These are phyloP conservation scores for Netelia melanura DNA, from an alignment of 2,888 invertebrate species.

Conservation along the genomic window DNA sequence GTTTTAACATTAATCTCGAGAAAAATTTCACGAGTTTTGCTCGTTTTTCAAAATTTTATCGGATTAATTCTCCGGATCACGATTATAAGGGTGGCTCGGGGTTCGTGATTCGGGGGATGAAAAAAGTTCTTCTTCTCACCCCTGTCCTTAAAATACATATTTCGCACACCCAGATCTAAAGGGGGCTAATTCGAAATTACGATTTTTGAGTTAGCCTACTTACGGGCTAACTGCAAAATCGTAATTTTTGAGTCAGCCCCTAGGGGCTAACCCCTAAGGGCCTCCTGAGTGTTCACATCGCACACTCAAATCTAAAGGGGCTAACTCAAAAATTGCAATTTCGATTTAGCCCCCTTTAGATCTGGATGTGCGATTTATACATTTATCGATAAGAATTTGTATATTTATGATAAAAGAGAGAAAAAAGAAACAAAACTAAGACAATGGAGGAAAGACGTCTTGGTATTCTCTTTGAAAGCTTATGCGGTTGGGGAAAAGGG, in stretches of 20 bases:
- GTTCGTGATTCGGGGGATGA: constrained; percentile 44
- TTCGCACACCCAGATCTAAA: too few relatives aligned
- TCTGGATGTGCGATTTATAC: background rate
- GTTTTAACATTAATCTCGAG: background rate
- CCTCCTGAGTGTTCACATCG: too few relatives aligned
- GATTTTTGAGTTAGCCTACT: too few relatives aligned
- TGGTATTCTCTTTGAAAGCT: constrained; percentile 38
- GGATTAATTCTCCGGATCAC: constrained; percentile 46
- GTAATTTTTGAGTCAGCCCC: too few relatives aligned
- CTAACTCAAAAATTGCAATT: too few relatives aligned
- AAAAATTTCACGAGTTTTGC: background rate
- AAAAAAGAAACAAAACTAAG: background rate
- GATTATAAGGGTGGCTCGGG: constrained; percentile 29
- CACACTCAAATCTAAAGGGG: too few relatives aligned
- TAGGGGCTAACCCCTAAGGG: too few relatives aligned
- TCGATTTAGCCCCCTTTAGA: too few relatives aligned
- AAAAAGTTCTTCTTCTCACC: constrained; percentile 7
- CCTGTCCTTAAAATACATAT: background rate
- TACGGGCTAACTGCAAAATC: too few relatives aligned
- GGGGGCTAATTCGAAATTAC: too few relatives aligned
- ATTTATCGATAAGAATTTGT: background rate
- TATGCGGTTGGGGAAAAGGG: constrained; percentile 26
- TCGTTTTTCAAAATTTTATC: background rate
- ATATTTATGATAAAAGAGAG: too few relatives aligned
- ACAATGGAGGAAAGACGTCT: constrained; percentile 3